Conservation (phyloP, 1,140 invertebrate genomes). For the Pararge aegeria region DNA sequence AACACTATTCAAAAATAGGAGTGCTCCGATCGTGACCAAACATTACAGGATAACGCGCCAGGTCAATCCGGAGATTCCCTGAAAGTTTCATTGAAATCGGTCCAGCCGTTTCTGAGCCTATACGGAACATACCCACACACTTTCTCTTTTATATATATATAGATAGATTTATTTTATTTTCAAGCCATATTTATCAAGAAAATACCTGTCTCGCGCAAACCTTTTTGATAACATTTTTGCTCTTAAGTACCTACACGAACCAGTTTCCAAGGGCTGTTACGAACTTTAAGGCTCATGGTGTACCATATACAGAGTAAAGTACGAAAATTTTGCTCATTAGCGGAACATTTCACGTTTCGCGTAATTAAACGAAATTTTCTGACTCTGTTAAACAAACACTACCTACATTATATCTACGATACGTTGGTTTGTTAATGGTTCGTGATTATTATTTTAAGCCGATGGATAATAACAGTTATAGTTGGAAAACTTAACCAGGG, state of each 20-base stretch:
- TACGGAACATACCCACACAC: too few species aligned
- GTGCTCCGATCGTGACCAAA: too few species aligned
- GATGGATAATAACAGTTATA: too few species aligned
- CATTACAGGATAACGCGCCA: too few species aligned
- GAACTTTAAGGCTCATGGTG: slow-evolving; percentile 24
- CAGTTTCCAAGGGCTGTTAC: slow-evolving; percentile 8
- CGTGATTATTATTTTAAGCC: not conserved
- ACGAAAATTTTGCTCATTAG: slow-evolving; percentile 37
- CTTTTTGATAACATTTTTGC: not conserved
- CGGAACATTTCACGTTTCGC: slow-evolving; percentile 33
- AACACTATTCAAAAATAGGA: too few species aligned
- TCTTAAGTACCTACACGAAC: not conserved
- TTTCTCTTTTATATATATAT: too few species aligned
- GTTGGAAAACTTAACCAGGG: too few species aligned
- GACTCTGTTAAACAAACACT: slow-evolving; percentile 18
- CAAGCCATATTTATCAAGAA: too few species aligned
- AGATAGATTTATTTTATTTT: too few species aligned
- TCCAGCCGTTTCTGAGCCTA: too few species aligned
- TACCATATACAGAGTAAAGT: slow-evolving; percentile 30
- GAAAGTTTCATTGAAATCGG: too few species aligned
- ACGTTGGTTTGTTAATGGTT: not conserved
- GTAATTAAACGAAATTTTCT: slow-evolving; percentile 39
- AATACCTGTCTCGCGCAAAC: not conserved
- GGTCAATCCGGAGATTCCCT: too few species aligned
- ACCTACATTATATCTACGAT: not conserved